These are phyloP conservation scores for Phainopepla nitens DNA, from an alignment of 2,113 vertebrate species.

Conservation along the genomic window DNA sequence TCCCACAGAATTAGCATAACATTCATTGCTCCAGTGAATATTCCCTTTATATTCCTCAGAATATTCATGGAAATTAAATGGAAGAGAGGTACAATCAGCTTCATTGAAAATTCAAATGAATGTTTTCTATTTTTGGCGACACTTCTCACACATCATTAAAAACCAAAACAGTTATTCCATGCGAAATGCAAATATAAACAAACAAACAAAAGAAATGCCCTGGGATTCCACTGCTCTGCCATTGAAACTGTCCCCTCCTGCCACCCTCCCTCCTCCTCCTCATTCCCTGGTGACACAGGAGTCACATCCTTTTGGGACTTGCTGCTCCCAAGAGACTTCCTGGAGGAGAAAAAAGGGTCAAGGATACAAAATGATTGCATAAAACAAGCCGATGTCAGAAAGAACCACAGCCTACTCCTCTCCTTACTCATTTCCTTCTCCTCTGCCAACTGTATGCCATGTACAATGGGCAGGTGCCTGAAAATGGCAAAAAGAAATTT, in stretches of 20 bases:
- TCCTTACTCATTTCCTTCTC: rapidly evolving
- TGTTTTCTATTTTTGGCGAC: constrained; percentile 34
- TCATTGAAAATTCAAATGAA: constrained; percentile 47
- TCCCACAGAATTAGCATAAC: constrained; percentile 26
- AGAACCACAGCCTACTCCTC: neutral
- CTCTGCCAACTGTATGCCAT: neutral
- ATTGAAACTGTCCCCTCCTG: neutral
- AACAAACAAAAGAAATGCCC: neutral
- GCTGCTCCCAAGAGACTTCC: neutral
- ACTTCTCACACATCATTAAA: neutral
- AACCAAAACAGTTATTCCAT: constrained; percentile 17
- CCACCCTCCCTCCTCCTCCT: neutral
- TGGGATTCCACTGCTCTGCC: neutral
- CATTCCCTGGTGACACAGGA: neutral
- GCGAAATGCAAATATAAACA: neutral
- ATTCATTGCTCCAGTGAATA: constrained; percentile 39
- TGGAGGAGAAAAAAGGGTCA: neutral
- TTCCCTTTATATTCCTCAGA: constrained; percentile 15
- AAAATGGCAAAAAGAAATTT: neutral
- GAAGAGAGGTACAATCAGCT: constrained; percentile 9
- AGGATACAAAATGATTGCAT: neutral
- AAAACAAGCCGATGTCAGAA: neutral
- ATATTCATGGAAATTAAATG: constrained; percentile 43
- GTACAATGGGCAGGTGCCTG: neutral
- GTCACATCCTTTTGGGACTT: neutral